Percentiles rank a stretch among this genome's conserved stretches.
Conservation (phyloP, 2,888 invertebrate genomes). For the Mycalesis mineus region DNA sequence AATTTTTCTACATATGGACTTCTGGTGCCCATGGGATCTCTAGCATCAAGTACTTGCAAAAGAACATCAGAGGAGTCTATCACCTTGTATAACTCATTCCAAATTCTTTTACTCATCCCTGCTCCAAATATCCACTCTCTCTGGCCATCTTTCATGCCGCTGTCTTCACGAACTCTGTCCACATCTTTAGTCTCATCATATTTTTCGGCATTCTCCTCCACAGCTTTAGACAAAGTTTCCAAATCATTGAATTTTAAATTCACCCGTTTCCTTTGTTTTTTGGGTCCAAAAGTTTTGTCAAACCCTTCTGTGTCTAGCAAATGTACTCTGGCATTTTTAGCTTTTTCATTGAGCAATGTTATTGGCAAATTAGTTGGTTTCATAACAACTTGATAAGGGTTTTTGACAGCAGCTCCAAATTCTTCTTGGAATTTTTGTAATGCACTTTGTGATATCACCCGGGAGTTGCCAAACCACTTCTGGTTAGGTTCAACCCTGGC, state of each 20-base stretch:
- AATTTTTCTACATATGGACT: constrained; percentile 95
- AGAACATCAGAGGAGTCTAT: constrained; percentile 99
- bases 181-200: constrained; percentile 91
- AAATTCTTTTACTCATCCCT: constrained; percentile 97
- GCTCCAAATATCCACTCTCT: constrained; percentile 97
- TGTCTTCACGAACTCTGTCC: constrained; percentile 89
- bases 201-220: constrained; percentile 83
- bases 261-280: constrained; percentile 93
- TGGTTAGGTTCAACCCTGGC: constrained; percentile 98
- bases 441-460: constrained; percentile 95
- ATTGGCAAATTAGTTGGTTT: constrained; percentile 96
- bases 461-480: constrained; percentile 99
- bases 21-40: constrained; percentile 98
- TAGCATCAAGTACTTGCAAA: constrained; percentile 96
- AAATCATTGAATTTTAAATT: constrained; percentile 87
- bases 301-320: constrained; percentile 97
- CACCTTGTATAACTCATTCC: constrained; percentile 99
- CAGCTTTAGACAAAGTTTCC: constrained; percentile 85
- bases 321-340: constrained; percentile 94
- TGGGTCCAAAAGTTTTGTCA: constrained; percentile 96
- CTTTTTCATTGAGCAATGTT: constrained; percentile 93
- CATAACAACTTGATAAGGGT: constrained; percentile 99
- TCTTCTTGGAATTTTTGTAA: constrained; percentile 95
- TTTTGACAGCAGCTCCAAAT: constrained; percentile 94
- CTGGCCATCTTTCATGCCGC: constrained; percentile 87